Base-by-base conservation (phyloP, 2,113 vertebrate species). In the Xenopus borealis region DNA sequence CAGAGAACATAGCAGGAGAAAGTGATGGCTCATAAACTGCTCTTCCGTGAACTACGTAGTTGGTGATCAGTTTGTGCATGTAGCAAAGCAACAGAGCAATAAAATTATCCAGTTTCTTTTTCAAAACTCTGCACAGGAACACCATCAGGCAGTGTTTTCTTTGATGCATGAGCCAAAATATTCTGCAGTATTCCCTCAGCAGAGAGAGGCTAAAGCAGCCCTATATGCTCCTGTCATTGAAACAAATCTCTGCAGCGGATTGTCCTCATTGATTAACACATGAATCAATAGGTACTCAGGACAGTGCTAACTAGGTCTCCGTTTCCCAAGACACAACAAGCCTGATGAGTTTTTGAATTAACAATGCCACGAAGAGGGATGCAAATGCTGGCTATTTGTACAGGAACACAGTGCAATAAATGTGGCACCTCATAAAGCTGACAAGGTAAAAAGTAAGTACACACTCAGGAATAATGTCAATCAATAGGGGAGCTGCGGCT, bases 201-300 rank as follows among this genome's bases (percentile, higher is more conserved):
- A 0, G 75, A 82, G 23, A 27, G 84, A 84, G 84, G 87, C 68
- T 80, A 66, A 80, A 45, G 62, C 80, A 78, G 84, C 83, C 83
- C 50, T 12, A 70, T 83, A 82, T 87, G 83, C 84, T 82, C 79
- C 64, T 86, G 82, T 81, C 88, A 87, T 85, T 86, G 80, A 72
- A 89, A 84, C 86, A 86, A 78, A 88, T 86, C 87, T 87, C 91
- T 89, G 91, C 91, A 92, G 91, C 77, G 65, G 44, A 69, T 75
- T 70, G 84, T 75, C 65, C 82, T 83, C 85, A 88, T 46, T 79
- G 82, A 87, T 83, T 72, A 80, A 82, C 72, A 87, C 88, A 85
- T 85, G 65, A 17, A 81, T 81, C 79, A 82, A 59, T 40, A 66
- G 52, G 47, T 18, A 0, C 71, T 57, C 66, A 0, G 74, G 82